These are phyloP conservation scores for Triplophysa tibetana DNA, from an alignment of 2,113 vertebrate genomes.

Conservation along the genomic window DNA sequence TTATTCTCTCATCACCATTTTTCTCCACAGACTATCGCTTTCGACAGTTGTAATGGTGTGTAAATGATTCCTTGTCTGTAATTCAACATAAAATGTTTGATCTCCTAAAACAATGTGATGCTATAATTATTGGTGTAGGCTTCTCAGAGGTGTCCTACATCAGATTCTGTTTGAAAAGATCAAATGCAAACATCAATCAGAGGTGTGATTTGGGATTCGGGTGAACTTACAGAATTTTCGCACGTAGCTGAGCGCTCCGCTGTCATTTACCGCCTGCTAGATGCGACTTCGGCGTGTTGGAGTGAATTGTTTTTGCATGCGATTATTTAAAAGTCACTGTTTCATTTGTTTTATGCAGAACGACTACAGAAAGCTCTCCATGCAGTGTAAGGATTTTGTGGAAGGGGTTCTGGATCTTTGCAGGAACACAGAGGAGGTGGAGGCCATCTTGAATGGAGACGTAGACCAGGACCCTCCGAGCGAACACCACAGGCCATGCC, in stretches of 20 bases:
- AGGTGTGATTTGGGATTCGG: constrained; percentile 4
- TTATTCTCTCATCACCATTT: constrained; percentile 42
- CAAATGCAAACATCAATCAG: constrained; percentile 23
- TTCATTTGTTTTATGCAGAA: constrained; percentile 68
- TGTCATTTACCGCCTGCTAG: not conserved
- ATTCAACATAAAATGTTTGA: constrained; percentile 26
- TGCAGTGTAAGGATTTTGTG: constrained; percentile 91
- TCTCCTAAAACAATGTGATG: constrained; percentile 1
- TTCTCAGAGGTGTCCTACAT: constrained; percentile 28
- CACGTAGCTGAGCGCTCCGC: not conserved
- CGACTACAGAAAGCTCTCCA: constrained; percentile 87
- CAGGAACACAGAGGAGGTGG: constrained; percentile 85
- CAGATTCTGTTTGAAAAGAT: constrained; percentile 20
- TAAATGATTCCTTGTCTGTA: constrained; percentile 21
- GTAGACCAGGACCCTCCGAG: constrained; percentile 68
- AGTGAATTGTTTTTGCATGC: not conserved
- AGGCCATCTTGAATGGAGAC: constrained; percentile 85
- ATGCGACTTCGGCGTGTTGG: not conserved
- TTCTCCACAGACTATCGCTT: constrained; percentile 32
- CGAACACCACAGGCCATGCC: constrained; percentile 74
- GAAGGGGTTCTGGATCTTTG: constrained; percentile 86
- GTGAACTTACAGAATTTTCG: not conserved
- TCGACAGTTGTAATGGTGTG: constrained; percentile 13
- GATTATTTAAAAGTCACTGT: not conserved
- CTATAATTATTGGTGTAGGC: constrained; percentile 10